Percentiles rank a stretch among this genome's conserved stretches.
These are phyloP conservation scores for Epinotia brunnichana DNA, from an alignment of 2,888 invertebrate species.

Conservation along the genomic window DNA sequence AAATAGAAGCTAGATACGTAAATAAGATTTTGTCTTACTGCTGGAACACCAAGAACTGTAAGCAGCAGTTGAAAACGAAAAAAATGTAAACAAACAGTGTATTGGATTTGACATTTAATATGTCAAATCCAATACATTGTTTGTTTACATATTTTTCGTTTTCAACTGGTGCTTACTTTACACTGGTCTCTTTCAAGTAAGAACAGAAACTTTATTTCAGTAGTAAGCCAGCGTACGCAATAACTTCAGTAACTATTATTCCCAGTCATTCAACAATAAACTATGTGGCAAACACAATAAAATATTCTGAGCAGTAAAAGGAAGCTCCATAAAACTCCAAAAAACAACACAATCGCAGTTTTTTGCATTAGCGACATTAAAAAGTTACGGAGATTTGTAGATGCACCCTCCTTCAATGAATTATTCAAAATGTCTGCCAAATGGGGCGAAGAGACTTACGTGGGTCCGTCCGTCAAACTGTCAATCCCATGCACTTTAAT, in stretches of 20 bases:
- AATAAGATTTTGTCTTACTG: too few species aligned
- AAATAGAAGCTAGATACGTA: too few species aligned
- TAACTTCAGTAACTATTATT: background rate
- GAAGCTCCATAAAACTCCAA: conserved; percentile 23
- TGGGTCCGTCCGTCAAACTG: conserved; percentile 66
- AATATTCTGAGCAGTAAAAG: conserved; percentile 12
- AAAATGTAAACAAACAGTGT: too few species aligned
- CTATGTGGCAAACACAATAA: conserved; percentile 12
- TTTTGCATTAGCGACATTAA: conserved; percentile 56
- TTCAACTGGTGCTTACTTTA: too few species aligned
- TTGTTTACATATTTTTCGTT: too few species aligned
- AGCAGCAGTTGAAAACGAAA: too few species aligned
- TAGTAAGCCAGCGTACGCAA: background rate
- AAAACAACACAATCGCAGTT: conserved; percentile 50
- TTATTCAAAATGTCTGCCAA: conserved; percentile 65
- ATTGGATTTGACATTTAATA: too few species aligned
- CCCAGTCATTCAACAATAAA: conserved; percentile 5
- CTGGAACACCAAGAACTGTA: background rate
- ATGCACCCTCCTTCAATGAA: conserved; percentile 70
- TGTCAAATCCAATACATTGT: too few species aligned
- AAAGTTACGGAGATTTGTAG: conserved; percentile 62
- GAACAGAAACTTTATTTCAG: background rate
- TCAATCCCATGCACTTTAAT: conserved; percentile 68
- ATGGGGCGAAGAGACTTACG: conserved; percentile 61
- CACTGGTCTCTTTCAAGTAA: background rate